A percentile compares a stretch with the other conserved stretches of the same genome.
These are phyloP conservation scores for Halcyon senegalensis DNA, from an alignment of 2,113 vertebrate genomes.

Conservation along the genomic window DNA sequence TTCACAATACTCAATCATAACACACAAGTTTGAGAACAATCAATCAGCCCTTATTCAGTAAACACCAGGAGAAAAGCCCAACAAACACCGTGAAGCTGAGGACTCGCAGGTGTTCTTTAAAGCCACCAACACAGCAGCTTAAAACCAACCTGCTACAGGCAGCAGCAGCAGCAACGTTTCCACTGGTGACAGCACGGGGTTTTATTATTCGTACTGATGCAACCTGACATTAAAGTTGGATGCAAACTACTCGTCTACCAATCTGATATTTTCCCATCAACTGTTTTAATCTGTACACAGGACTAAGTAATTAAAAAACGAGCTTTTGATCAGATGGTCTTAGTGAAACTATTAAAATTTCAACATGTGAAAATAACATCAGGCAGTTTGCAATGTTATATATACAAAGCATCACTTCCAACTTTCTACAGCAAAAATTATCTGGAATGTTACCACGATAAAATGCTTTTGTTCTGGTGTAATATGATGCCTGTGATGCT, in stretches of 20 bases:
- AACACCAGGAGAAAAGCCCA: neutral
- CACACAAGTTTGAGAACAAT: neutral
- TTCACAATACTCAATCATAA: neutral
- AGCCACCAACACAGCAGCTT: neutral
- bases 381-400: neutral
- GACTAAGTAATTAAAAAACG: fast-evolving
- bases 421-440: neutral
- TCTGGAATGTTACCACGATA: neutral
- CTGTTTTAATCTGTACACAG: fast-evolving
- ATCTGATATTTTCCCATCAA: fast-evolving
- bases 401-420: neutral
- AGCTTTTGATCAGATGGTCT: fast-evolving
- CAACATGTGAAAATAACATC: neutral
- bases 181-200: fast-evolving
- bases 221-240: no score
- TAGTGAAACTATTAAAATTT: fast-evolving
- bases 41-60: neutral
- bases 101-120: neutral
- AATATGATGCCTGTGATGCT: neutral
- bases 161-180: no score
- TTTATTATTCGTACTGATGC: fast-evolving
- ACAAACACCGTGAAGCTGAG: fast-evolving
- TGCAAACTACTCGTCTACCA: neutral
- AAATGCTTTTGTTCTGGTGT: neutral
- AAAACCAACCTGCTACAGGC: neutral